phyloP scores from a whole-genome alignment of 2,113 vertebrate genomes.

The Prionailurus viverrinus region DNA sequence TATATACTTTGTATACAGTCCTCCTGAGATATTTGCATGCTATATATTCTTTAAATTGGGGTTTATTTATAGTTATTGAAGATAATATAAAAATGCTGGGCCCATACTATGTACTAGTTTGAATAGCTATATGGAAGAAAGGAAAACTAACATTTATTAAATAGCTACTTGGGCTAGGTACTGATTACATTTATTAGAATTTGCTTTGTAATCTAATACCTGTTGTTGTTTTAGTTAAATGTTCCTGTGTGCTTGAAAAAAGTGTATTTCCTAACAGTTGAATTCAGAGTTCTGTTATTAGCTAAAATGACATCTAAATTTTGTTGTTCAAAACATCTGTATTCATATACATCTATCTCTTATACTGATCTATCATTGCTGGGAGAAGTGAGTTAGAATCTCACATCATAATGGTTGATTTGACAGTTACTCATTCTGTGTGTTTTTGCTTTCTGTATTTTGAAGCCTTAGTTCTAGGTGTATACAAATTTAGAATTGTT shows the following conservation, averaged over 20 bases:
- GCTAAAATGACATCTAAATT: neutral
- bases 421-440: neutral
- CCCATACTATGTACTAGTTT: neutral
- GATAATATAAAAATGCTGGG: neutral
- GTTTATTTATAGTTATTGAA: neutral
- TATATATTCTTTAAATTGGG: neutral
- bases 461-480: neutral
- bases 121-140: neutral
- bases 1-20: neutral
- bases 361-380: neutral
- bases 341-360: neutral
- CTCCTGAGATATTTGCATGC: neutral
- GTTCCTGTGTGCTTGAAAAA: neutral
- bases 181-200: neutral
- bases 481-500: neutral
- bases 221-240: neutral
- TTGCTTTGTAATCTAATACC: conserved; percentile 13
- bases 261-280: neutral
- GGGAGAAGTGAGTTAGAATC: neutral
- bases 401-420: neutral
- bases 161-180: neutral
- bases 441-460: conserved; percentile 30
- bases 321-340: neutral
- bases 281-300: conserved; percentile 1
- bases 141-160: conserved; percentile 17